These are phyloP conservation scores for Monochamus alternatus DNA, from an alignment of 2,888 invertebrate genomes.

Conservation along the genomic window DNA sequence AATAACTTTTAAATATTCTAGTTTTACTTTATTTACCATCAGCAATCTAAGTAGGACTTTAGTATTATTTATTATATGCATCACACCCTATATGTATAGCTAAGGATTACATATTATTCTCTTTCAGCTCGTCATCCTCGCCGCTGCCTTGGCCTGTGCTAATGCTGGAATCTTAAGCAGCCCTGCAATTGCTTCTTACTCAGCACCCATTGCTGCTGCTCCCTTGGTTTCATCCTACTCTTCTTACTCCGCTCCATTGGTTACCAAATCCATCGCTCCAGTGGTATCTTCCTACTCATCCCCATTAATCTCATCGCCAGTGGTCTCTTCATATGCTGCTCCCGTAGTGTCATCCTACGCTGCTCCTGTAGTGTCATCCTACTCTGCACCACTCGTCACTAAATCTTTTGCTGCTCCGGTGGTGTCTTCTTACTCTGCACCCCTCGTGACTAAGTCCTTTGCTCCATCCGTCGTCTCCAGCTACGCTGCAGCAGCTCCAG, in stretches of 20 bases:
- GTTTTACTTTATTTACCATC: no score
- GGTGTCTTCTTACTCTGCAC: slow-evolving; percentile 69
- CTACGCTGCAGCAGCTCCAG: slow-evolving; percentile 5
- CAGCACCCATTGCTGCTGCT: slow-evolving; percentile 55
- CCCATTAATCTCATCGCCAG: slow-evolving; percentile 14
- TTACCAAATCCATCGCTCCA: slow-evolving; percentile 50
- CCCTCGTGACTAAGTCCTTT: slow-evolving; percentile 15
- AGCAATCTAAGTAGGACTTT: no score
- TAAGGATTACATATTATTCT: neutral
- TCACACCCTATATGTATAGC: no score
- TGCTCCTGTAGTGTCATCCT: slow-evolving; percentile 52
- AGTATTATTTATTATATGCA: no score
- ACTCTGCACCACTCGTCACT: slow-evolving; percentile 57
- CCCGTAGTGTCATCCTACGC: slow-evolving; percentile 47
- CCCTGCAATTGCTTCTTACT: slow-evolving; percentile 58
- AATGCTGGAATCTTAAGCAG: slow-evolving; percentile 74
- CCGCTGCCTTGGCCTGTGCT: slow-evolving; percentile 76
- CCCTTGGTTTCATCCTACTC: slow-evolving; percentile 59
- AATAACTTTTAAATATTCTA: no score
- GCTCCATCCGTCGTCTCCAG: slow-evolving; percentile 20
- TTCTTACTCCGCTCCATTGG: slow-evolving; percentile 60
- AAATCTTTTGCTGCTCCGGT: slow-evolving; percentile 73
- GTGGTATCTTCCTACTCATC: slow-evolving; percentile 1
- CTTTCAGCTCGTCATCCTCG: slow-evolving; percentile 73
- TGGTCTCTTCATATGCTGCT: slow-evolving; percentile 39